Conservation (phyloP, 2,797 vertebrate genomes). For the Myiothlypis chrysogaster region DNA sequence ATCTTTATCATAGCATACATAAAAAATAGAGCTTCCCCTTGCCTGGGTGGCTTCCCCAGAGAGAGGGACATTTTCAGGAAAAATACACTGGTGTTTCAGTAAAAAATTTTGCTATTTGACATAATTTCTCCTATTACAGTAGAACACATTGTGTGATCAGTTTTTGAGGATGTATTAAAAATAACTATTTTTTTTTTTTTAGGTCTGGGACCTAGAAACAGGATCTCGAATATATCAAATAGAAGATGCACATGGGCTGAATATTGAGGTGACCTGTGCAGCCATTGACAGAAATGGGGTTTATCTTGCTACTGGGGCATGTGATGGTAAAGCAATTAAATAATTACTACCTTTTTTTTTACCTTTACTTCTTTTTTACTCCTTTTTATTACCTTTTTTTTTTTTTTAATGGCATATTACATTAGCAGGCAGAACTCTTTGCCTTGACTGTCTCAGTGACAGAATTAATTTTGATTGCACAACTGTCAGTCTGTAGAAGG, state of each 20-base stretch:
- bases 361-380: background rate
- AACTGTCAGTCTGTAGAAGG: background rate
- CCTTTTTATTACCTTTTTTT: background rate
- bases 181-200: background rate
- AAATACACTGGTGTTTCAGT: background rate
- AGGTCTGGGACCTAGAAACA: slow-evolving; percentile 78
- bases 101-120: background rate
- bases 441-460: background rate
- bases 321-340: slow-evolving; percentile 68
- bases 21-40: background rate
- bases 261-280: slow-evolving; percentile 70
- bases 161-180: background rate
- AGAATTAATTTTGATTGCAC: background rate
- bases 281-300: slow-evolving; percentile 59
- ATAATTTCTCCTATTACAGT: background rate
- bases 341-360: background rate
- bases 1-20: background rate
- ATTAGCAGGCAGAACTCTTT: background rate
- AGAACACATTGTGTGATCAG: background rate
- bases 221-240: slow-evolving; percentile 74
- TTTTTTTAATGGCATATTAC: background rate
- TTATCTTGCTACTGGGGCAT: slow-evolving; percentile 74
- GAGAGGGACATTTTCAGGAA: background rate
- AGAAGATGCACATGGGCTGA: slow-evolving; percentile 69
- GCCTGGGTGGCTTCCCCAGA: background rate